A percentile compares a stretch with the other conserved stretches of the same genome.
phyloP scores from a whole-genome alignment of 2,888 invertebrate genomes.

The Ichneumoninae sp. region DNA sequence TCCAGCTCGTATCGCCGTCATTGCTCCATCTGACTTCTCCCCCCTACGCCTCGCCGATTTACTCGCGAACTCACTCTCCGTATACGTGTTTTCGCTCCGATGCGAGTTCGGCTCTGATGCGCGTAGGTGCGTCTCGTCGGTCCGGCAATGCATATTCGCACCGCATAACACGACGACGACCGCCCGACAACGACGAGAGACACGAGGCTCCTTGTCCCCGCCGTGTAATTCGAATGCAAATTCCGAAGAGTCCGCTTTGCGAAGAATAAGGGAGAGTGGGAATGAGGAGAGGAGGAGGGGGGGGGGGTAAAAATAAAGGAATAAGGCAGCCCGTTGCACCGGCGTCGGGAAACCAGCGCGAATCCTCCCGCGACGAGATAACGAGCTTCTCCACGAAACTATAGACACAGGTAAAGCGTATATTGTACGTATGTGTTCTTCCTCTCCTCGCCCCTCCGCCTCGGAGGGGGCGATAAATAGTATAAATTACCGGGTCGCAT shows the following conservation, averaged over 20 bases:
- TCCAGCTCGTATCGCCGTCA: conserved; percentile 33
- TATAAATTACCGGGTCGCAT: conserved; percentile 54
- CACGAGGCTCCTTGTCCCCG: conserved; percentile 52
- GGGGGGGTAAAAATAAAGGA: conserved; percentile 38
- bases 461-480: conserved; percentile 53
- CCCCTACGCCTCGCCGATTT: conserved; percentile 21
- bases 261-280: conserved; percentile 26
- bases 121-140: conserved; percentile 76
- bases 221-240: conserved; percentile 68
- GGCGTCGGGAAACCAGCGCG: conserved; percentile 44
- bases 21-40: conserved; percentile 33
- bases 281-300: background rate
- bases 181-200: conserved; percentile 13
- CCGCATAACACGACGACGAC: conserved; percentile 36
- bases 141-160: conserved; percentile 62
- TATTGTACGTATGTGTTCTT: conserved; percentile 6
- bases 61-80: conserved; percentile 33
- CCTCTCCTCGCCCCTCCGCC: conserved; percentile 5
- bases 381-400: conserved; percentile 50
- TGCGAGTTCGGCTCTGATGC: conserved; percentile 37
- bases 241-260: conserved; percentile 4
- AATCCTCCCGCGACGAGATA: conserved; percentile 51
- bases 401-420: conserved; percentile 9
- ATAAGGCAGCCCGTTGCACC: conserved; percentile 37
- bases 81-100: background rate